Evolutionary conservation across 2,113 vertebrate species (phyloP).

Genomic region (Psephotus haematonotus): DNA sequence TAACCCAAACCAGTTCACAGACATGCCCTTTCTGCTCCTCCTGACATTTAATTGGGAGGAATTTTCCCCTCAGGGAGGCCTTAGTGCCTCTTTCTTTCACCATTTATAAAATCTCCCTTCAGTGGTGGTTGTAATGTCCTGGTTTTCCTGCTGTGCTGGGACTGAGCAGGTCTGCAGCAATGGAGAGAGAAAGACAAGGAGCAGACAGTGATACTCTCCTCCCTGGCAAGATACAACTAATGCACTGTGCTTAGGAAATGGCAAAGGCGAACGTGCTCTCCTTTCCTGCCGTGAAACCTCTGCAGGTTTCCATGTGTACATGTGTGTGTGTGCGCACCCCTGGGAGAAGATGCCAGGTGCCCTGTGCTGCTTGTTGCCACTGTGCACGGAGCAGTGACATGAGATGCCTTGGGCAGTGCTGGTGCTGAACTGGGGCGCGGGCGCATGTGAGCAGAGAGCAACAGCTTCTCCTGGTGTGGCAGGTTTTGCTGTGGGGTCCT

Average conservation of each 20-base stretch:
- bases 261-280: neutral
- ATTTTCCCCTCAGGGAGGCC: neutral
- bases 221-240: neutral
- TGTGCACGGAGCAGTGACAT: fast-evolving
- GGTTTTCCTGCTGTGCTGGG: neutral
- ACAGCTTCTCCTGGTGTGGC: neutral
- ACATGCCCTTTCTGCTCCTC: neutral
- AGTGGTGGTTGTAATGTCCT: neutral
- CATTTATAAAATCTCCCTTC: neutral
- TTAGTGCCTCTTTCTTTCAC: neutral
- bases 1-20: neutral
- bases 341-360: neutral
- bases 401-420: neutral
- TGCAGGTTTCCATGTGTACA: neutral
- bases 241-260: neutral
- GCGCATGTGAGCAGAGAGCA: fast-evolving
- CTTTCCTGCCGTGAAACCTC: neutral
- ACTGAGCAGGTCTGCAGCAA: neutral
- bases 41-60: neutral
- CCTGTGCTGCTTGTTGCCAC: neutral
- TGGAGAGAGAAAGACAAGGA: neutral
- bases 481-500: neutral
- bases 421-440: fast-evolving
- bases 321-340: too few species aligned
- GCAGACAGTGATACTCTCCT: neutral